Conservation (phyloP, 2,888 invertebrate species). For the Trilocha varians region DNA sequence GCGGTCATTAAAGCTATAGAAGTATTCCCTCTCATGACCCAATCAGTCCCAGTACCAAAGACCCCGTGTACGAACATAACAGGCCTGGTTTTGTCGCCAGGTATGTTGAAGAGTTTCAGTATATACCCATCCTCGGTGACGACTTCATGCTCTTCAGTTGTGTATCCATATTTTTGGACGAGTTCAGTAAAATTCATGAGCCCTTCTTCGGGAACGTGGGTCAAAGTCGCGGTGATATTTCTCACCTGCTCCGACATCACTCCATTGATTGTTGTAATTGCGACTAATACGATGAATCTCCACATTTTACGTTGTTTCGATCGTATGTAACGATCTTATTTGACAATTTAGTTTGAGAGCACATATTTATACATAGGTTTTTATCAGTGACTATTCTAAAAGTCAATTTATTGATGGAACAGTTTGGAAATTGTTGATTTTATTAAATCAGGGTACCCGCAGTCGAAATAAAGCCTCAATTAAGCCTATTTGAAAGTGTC, state of each 20-base stretch:
- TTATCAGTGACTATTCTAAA: not conserved
- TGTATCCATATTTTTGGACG: slow-evolving; percentile 15
- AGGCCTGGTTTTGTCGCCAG: slow-evolving; percentile 16
- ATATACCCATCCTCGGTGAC: slow-evolving; percentile 31
- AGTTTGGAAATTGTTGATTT: not conserved
- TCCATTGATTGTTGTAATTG: not conserved
- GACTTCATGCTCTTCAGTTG: slow-evolving; percentile 16
- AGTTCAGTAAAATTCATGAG: slow-evolving; percentile 15
- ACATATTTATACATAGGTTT: not conserved
- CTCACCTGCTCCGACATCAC: not conserved
- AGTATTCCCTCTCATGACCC: slow-evolving; percentile 21
- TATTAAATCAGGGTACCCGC: not conserved
- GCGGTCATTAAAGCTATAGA: slow-evolving; percentile 24
- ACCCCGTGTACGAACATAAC: slow-evolving; percentile 26
- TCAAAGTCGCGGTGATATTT: slow-evolving; percentile 3
- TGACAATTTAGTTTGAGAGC: not conserved
- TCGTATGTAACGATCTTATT: not conserved
- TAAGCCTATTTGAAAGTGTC: too few relatives aligned
- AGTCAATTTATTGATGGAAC: not conserved
- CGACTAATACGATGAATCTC: not conserved
- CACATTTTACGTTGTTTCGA: not conserved
- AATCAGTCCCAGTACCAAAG: slow-evolving; percentile 23
- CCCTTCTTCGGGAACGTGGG: slow-evolving; percentile 10
- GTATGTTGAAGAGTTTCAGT: slow-evolving; percentile 22
- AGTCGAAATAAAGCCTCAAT: not conserved